Base-by-base conservation (phyloP, 2,797 vertebrate species). In the Sebastes goodei region DNA sequence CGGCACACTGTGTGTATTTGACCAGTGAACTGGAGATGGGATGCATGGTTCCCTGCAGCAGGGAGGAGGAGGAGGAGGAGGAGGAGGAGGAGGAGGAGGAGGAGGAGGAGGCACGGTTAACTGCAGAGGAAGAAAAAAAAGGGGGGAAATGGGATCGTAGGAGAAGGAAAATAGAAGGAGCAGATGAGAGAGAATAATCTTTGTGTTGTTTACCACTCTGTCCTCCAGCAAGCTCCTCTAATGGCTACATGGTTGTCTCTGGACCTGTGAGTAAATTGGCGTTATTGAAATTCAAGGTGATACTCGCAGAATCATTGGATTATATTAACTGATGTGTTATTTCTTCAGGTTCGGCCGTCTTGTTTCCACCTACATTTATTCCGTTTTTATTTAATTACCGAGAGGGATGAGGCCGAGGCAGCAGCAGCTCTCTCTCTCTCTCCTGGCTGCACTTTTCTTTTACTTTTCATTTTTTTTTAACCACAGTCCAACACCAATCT, bases 11-110 rank as follows among this genome's bases (percentile, higher is more conserved):
- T 94, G 90, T 94, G 91, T 94, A 91, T 92, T 93, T 93, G 91
- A 94, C 92, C 93, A 90, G 93, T 93, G 89, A 95, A 93, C 88
- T 94, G 92, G 76, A 94, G 91, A 94, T 86, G 79, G 91, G 90
- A 91, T 90, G 92, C 93, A 92, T 93, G 92, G 90, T 92, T 91
- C 90, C 93, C 93, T 92, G 89, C 90, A 92, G 94, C 88, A 91
- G 86, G 61, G 38, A 72, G 38, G 49, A 55, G 66, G 76, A 57
- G 76, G 71, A 12, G 33, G 62, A 52, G 62, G 61, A 10, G 56
- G 76, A 57, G 76, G 71, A 12, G 33, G 62, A 52, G 62, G 61
- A 10, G 56, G 49, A 59, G 53, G 61, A 10, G 56, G 59, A 42
- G 74, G 49, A 59, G 53, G 46, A 75, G 74, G 81, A 76, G 74